These are phyloP conservation scores for Parnassius glacialis DNA, from an alignment of 2,888 invertebrate species.

Conservation along the genomic window DNA sequence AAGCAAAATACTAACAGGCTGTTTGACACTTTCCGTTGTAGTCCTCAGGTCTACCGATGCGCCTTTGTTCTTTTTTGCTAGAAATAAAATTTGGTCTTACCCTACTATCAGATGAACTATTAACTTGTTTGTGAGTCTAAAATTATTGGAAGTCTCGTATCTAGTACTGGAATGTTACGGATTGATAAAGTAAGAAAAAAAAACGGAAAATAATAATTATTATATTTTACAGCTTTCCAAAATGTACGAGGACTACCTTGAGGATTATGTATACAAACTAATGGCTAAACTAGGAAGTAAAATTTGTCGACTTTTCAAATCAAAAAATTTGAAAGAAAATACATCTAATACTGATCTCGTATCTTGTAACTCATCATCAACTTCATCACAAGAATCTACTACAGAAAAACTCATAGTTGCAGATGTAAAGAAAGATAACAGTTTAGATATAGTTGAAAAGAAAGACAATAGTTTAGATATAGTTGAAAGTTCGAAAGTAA, in stretches of 20 bases:
- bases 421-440: constrained; percentile 28
- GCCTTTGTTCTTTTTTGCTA: too few species aligned
- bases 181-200: too few species aligned
- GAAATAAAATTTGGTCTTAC: too few species aligned
- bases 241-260: constrained; percentile 88
- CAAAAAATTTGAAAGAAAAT: constrained; percentile 35
- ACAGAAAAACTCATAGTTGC: constrained; percentile 34
- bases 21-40: too few species aligned
- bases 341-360: constrained; percentile 34
- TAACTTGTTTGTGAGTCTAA: too few species aligned
- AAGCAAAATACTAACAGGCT: too few species aligned
- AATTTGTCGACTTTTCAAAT: constrained; percentile 51
- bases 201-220: too few species aligned
- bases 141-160: too few species aligned
- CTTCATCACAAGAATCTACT: constrained; percentile 5
- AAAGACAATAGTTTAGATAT: constrained; percentile 21
- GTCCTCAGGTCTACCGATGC: too few species aligned
- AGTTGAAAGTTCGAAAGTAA: constrained; percentile 27
- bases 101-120: too few species aligned
- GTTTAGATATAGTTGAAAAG: constrained; percentile 33
- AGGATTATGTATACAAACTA: constrained; percentile 80
- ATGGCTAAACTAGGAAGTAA: constrained; percentile 63
- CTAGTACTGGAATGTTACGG: too few species aligned
- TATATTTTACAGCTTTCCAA: constrained; percentile 82
- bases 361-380: constrained; percentile 4